Percentiles rank a stretch among this genome's conserved stretches.
phyloP scores from a whole-genome alignment of 2,888 invertebrate genomes.

The Nebria salina region DNA sequence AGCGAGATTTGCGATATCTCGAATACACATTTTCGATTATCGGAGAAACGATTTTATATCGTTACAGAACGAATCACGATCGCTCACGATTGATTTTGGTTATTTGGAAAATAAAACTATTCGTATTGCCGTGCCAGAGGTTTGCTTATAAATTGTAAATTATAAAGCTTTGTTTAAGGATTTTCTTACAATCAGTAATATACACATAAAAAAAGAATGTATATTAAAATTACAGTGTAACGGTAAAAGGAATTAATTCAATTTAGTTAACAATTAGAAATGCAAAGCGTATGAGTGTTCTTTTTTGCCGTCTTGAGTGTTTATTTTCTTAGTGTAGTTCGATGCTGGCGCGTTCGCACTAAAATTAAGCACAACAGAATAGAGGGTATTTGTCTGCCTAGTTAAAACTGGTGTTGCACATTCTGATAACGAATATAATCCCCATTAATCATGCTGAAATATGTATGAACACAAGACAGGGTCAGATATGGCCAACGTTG shows the following conservation, averaged over 20 bases:
- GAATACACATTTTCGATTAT: constrained; percentile 32
- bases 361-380: neutral
- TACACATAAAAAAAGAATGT: no score
- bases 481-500: constrained; percentile 24
- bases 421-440: constrained; percentile 44
- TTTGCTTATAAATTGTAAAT: constrained; percentile 43
- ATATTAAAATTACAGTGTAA: neutral
- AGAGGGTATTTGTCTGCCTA: constrained; percentile 24
- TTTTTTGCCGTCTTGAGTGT: neutral
- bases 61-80: constrained; percentile 50
- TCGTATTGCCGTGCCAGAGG: constrained; percentile 56
- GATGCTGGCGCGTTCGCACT: neutral
- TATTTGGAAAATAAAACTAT: constrained; percentile 55
- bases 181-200: no score
- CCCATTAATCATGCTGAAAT: constrained; percentile 44
- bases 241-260: neutral
- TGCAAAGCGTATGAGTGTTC: neutral
- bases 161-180: neutral
- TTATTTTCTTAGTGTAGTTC: neutral
- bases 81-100: constrained; percentile 48
- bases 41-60: constrained; percentile 52
- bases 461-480: constrained; percentile 38
- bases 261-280: neutral
- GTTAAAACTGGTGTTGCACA: constrained; percentile 29
- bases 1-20: constrained; percentile 3